A percentile compares a stretch with the other conserved stretches of the same genome.
phyloP scores from a whole-genome alignment of 2,888 invertebrate genomes.

The Eupithecia inturbata region DNA sequence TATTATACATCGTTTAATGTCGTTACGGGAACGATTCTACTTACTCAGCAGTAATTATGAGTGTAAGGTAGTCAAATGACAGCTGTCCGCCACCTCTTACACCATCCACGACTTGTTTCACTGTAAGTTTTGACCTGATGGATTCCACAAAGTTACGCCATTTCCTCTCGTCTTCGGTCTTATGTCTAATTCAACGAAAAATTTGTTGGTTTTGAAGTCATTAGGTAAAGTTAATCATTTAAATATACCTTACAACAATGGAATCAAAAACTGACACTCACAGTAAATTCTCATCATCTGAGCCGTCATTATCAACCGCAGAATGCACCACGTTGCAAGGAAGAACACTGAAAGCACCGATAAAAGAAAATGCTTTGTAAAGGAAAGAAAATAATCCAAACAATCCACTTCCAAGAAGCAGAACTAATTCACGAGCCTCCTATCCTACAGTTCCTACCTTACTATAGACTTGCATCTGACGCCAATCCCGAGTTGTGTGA shows the following conservation, averaged over 20 bases:
- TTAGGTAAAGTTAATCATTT: background rate
- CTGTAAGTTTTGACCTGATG: slow-evolving; percentile 90
- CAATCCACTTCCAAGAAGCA: background rate
- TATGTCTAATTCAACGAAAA: slow-evolving; percentile 53
- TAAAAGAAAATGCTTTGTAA: background rate
- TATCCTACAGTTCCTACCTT: slow-evolving; percentile 76
- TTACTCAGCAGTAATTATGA: slow-evolving; percentile 93
- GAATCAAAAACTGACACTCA: slow-evolving; percentile 60
- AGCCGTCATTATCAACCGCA: slow-evolving; percentile 62
- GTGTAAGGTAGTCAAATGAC: slow-evolving; percentile 91
- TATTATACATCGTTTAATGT: background rate
- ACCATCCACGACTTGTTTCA: slow-evolving; percentile 93
- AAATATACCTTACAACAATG: background rate
- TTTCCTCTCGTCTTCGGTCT: slow-evolving; percentile 84
- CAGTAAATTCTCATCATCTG: slow-evolving; percentile 66
- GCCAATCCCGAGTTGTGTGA: slow-evolving; percentile 89
- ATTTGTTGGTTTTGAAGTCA: background rate
- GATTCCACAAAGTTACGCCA: slow-evolving; percentile 90
- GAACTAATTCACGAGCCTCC: background rate
- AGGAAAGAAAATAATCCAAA: too few species aligned
- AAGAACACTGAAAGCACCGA: slow-evolving; percentile 75
- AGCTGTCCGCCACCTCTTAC: slow-evolving; percentile 90
- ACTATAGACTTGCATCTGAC: slow-evolving; percentile 88
- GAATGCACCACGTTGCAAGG: slow-evolving; percentile 85
- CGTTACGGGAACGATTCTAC: slow-evolving; percentile 49